Conservation (phyloP, 2,113 vertebrate species). For the Microtus ochrogaster region DNA sequence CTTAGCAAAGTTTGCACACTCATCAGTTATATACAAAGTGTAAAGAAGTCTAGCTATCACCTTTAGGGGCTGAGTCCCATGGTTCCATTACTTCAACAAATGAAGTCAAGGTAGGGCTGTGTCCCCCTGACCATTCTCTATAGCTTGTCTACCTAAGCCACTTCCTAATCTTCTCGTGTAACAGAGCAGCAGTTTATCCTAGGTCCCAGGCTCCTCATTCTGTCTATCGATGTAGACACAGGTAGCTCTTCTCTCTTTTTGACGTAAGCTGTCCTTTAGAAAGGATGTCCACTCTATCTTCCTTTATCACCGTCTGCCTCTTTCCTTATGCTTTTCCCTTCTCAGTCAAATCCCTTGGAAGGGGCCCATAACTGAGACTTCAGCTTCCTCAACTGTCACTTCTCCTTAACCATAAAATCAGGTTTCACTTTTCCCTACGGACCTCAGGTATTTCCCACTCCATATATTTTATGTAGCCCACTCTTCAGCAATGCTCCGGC, state of each 20-base stretch:
- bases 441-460: not conserved
- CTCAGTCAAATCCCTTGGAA: not conserved
- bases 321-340: not conserved
- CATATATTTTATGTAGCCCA: not conserved
- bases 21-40: not conserved
- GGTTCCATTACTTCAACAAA: not conserved
- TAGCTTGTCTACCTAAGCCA: not conserved
- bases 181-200: not conserved
- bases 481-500: not conserved
- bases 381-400: slow-evolving; percentile 1
- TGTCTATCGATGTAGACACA: not conserved
- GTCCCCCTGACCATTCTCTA: too few species aligned
- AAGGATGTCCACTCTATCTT: not conserved
- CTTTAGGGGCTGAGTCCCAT: not conserved
- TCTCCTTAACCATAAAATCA: slow-evolving; percentile 1
- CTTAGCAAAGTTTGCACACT: not conserved
- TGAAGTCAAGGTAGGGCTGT: not conserved
- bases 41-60: not conserved
- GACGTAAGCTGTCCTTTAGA: not conserved
- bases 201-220: not conserved
- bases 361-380: not conserved
- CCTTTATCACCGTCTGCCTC: not conserved
- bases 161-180: not conserved
- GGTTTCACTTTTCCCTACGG: not conserved
- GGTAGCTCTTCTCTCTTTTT: not conserved